These are phyloP conservation scores for Laspeyria flexula DNA, from an alignment of 2,888 invertebrate genomes.

Conservation along the genomic window DNA sequence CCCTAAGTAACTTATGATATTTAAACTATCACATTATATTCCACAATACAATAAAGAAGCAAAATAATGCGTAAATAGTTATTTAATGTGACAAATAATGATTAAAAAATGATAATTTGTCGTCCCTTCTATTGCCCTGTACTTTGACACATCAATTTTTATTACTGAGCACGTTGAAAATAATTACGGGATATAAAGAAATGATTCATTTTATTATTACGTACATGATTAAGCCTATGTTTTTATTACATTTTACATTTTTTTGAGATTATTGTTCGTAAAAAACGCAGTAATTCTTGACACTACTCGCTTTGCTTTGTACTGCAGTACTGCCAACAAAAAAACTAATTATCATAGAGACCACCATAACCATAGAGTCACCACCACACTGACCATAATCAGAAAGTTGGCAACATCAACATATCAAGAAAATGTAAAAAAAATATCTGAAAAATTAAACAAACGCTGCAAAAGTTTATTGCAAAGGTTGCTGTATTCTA, in stretches of 20 bases:
- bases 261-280: constrained; percentile 59
- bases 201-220: constrained; percentile 28
- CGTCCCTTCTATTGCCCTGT: constrained; percentile 66
- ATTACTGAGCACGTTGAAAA: constrained; percentile 38
- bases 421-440: too few relatives aligned
- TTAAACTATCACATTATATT: constrained; percentile 19
- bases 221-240: constrained; percentile 47
- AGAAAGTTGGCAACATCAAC: too few relatives aligned
- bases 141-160: constrained; percentile 77
- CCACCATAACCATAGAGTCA: background rate
- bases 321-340: constrained; percentile 61
- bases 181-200: constrained; percentile 14
- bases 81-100: constrained; percentile 53
- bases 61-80: constrained; percentile 46
- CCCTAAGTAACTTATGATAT: constrained; percentile 47
- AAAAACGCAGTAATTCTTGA: constrained; percentile 78
- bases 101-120: constrained; percentile 65
- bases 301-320: constrained; percentile 83
- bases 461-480: too few relatives aligned
- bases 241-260: constrained; percentile 61
- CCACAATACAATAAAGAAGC: constrained; percentile 23
- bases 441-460: too few relatives aligned
- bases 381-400: background rate
- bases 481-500: too few relatives aligned
- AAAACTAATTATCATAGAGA: constrained; percentile 15